A percentile compares a stretch with the other conserved stretches of the same genome.
These are phyloP conservation scores for Listrodromus nycthemerus DNA, from an alignment of 2,888 invertebrate genomes.

Conservation along the genomic window DNA sequence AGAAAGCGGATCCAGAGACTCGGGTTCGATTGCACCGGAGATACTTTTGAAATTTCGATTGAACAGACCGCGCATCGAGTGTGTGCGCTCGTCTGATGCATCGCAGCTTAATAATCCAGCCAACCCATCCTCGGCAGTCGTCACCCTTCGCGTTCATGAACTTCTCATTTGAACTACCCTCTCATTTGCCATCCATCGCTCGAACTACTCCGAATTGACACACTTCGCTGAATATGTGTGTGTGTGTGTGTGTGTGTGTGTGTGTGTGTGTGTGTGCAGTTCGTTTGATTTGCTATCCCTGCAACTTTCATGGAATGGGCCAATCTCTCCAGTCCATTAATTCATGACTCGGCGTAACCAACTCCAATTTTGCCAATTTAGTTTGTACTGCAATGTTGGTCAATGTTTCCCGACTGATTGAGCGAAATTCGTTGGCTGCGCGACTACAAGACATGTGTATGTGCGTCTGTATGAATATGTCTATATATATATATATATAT, in stretches of 20 bases:
- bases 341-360: conserved; percentile 15
- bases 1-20: not conserved
- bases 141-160: conserved; percentile 34
- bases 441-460: not conserved
- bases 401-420: not conserved
- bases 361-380: conserved; percentile 21
- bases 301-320: conserved; percentile 19
- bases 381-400: conserved; percentile 23
- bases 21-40: conserved; percentile 25
- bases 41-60: conserved; percentile 49
- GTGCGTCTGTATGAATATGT: not conserved
- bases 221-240: not conserved
- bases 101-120: conserved; percentile 33
- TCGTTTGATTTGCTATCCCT: conserved; percentile 15
- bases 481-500: not conserved
- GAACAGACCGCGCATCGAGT: conserved; percentile 10
- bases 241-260: not conserved
- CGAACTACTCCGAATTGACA: conserved; percentile 39
- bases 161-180: conserved; percentile 47
- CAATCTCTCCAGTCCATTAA: conserved; percentile 34
- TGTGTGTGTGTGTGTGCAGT: not conserved
- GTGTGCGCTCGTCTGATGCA: conserved; percentile 31
- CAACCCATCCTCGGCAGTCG: conserved; percentile 20
- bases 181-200: conserved; percentile 15
- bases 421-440: not conserved